phyloP scores from a whole-genome alignment of 2,888 invertebrate species.

The Cactoblastis cactorum region DNA sequence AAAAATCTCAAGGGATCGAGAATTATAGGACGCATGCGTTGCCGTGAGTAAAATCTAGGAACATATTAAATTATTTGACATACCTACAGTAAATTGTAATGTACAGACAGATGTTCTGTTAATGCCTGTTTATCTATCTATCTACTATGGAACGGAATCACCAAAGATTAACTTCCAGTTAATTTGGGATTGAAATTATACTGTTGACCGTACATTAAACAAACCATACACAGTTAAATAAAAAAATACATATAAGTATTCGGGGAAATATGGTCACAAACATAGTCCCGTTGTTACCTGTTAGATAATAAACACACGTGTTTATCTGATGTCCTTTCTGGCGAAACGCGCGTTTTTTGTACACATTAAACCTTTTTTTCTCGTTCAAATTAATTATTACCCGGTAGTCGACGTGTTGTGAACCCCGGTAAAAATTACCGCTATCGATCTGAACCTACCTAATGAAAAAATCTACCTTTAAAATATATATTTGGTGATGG shows the following conservation, averaged over 20 bases:
- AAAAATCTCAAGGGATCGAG: too few relatives aligned
- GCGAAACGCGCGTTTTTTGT: conserved; percentile 8
- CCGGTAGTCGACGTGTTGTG: background rate
- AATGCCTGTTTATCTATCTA: too few relatives aligned
- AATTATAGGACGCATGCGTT: too few relatives aligned
- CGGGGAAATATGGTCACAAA: background rate
- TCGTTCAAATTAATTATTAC: conserved; percentile 4
- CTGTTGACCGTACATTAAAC: too few relatives aligned
- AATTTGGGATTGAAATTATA: too few relatives aligned
- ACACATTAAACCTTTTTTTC: conserved; percentile 1
- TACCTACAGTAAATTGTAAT: too few relatives aligned
- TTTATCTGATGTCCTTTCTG: conserved; percentile 11
- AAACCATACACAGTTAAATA: background rate
- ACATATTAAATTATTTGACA: too few relatives aligned
- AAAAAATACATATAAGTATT: background rate
- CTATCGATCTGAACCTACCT: background rate
- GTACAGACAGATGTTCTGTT: too few relatives aligned
- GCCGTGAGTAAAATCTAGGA: too few relatives aligned
- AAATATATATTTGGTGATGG: too few relatives aligned
- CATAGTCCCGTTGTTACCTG: conserved; percentile 8
- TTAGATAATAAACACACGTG: conserved; percentile 11
- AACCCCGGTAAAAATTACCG: background rate
- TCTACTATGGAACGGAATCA: too few relatives aligned
- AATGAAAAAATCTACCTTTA: background rate
- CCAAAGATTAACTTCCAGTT: too few relatives aligned